Evolutionary conservation across 2,797 vertebrate genomes (phyloP).

Genomic region (Monodelphis domestica): DNA sequence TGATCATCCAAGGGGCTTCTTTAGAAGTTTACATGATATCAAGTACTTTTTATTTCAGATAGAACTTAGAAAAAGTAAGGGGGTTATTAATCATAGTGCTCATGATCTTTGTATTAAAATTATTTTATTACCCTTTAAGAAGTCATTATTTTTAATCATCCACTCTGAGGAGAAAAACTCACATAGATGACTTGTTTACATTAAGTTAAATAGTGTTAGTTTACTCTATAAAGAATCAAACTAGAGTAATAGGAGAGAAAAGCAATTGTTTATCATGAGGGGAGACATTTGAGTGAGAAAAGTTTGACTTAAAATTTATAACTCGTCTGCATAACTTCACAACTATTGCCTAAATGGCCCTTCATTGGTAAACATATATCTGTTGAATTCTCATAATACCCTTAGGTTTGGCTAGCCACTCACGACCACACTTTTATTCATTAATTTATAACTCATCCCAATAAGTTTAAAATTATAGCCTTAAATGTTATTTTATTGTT

Average conservation of each 20-base stretch:
- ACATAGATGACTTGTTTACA: background rate
- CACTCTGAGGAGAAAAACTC: background rate
- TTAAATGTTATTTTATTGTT: background rate
- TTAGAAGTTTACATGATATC: background rate
- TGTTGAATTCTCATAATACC: background rate
- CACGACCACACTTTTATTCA: too few relatives aligned
- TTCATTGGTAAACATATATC: background rate
- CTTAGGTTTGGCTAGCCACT: too few relatives aligned
- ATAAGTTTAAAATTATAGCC: background rate
- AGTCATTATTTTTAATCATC: background rate
- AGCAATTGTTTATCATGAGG: background rate
- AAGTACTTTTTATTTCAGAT: background rate
- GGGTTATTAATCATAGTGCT: background rate
- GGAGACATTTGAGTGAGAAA: background rate
- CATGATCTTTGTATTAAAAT: background rate
- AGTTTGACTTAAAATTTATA: background rate
- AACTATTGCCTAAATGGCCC: constrained; percentile 8
- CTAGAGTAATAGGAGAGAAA: background rate
- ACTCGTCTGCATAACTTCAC: background rate
- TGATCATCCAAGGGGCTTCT: background rate
- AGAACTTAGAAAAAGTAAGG: background rate
- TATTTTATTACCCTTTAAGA: background rate
- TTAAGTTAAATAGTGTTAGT: background rate
- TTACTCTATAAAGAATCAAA: background rate
- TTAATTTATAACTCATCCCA: background rate